Conservation (phyloP, 2,113 vertebrate genomes). For the Dendrocopos noguchii region DNA sequence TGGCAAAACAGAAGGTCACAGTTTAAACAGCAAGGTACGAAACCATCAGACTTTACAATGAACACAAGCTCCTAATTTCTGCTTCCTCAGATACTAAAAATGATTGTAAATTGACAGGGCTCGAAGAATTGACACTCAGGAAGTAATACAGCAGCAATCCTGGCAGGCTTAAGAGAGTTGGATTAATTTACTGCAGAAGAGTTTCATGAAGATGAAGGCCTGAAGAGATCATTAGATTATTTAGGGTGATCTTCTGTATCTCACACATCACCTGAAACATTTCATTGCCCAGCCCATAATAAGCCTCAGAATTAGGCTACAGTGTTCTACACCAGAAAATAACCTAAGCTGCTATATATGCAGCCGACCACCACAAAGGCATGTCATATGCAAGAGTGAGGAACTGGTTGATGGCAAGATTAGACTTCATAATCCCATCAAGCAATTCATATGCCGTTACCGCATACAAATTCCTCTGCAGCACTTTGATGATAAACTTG, state of each 20-base stretch:
- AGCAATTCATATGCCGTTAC: background rate
- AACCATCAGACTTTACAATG: background rate
- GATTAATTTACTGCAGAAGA: background rate
- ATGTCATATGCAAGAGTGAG: background rate
- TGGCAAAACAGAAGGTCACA: background rate
- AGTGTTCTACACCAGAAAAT: background rate
- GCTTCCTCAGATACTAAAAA: slow-evolving; percentile 2
- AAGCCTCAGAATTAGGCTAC: slow-evolving; percentile 17
- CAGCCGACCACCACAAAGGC: slow-evolving; percentile 4
- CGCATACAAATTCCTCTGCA: background rate
- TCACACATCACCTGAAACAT: background rate
- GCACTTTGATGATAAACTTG: background rate
- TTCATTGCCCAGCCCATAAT: background rate
- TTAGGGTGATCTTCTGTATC: background rate
- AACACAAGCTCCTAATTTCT: background rate
- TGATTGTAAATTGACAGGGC: background rate
- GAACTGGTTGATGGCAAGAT: slow-evolving; percentile 20
- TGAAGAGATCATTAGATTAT: background rate
- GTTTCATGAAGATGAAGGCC: background rate
- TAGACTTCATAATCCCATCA: background rate
- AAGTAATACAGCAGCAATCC: background rate
- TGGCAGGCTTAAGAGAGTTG: background rate
- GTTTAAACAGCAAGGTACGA: background rate
- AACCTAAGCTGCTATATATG: background rate
- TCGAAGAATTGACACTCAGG: background rate